A percentile compares a stretch with the other conserved stretches of the same genome.
Conservation (phyloP, 2,797 vertebrate genomes). For the Sebastes oblongus region DNA sequence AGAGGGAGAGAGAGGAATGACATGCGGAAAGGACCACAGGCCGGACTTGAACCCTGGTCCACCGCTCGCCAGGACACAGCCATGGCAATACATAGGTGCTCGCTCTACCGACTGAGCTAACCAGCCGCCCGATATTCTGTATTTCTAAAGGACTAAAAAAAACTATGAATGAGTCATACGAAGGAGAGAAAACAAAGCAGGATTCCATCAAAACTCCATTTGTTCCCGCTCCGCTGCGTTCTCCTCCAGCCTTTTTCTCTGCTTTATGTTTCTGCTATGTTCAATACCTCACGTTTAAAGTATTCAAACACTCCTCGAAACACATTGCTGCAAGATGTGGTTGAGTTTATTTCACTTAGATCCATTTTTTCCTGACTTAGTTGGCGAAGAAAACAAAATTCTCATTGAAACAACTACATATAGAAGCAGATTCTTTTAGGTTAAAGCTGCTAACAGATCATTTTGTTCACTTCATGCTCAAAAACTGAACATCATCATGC, state of each 20-base stretch:
- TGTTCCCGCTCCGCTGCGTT: background rate
- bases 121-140: background rate
- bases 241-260: background rate
- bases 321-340: background rate
- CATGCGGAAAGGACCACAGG: too few species aligned
- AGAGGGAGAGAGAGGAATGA: too few species aligned
- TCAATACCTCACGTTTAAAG: background rate
- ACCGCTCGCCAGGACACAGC: too few species aligned
- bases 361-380: background rate
- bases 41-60: too few species aligned
- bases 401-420: background rate
- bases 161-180: slow-evolving; percentile 24
- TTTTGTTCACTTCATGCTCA: background rate
- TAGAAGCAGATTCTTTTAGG: background rate
- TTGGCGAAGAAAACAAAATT: background rate
- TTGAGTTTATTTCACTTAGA: background rate
- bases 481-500: background rate
- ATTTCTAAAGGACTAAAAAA: slow-evolving; percentile 1
- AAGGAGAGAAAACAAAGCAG: background rate
- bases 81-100: too few species aligned
- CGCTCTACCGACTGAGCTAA: too few species aligned
- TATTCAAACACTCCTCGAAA: background rate
- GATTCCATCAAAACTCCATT: slow-evolving; percentile 2
- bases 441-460: background rate
- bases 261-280: background rate